Base-by-base conservation (phyloP, 2,888 invertebrate species). In the Lingula anatina region DNA sequence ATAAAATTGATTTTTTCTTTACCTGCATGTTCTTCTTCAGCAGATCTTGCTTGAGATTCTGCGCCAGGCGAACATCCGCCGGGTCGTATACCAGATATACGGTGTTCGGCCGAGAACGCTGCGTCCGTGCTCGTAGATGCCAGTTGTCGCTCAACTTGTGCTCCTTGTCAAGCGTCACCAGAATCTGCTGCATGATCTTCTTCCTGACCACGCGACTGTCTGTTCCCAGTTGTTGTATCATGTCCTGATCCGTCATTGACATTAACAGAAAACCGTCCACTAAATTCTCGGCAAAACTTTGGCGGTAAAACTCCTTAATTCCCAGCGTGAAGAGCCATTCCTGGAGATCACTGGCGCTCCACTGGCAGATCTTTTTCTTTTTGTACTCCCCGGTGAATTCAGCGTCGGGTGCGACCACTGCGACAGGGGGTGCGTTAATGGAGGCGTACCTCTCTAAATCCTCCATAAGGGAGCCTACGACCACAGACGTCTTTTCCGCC, bases 221-320 rank as follows among this genome's bases (percentile, higher is more conserved):
- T 21, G 73, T 68, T 4, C 70, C 68, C 12, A 74, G 55, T 31
- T 68, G 62, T 5, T 57, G 55, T 2, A 68, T 61, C 73, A 75
- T 69, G 53, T 75, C 75, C 36, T 65, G 63, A 45, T 74, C 73
- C 2, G 71, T 72, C 31, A 73, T 55, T 1, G 72, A 70, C 68
- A 71, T 68, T n/a, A 74, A 57, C n/a, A 75, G 58, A 54, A 73
- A 73, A 0, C 75, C 75, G 54, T 75, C 73, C 20, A 75, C 68
- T 68, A 69, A 69, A 39, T 64, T 60, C 55, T 75, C 75, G 3
- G 73, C 74, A 28, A 75, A 47, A 46, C 67, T 70, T 54, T 73
- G 73, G 5, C 73, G 54, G 50, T 74, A 75, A 46, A 73, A 75
- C 51, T 75, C 75, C 47, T 72, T 72, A 40, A 75, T 65, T 21